These are phyloP conservation scores for Sebastes wilsoni DNA, from an alignment of 2,797 vertebrate genomes.

Conservation along the genomic window DNA sequence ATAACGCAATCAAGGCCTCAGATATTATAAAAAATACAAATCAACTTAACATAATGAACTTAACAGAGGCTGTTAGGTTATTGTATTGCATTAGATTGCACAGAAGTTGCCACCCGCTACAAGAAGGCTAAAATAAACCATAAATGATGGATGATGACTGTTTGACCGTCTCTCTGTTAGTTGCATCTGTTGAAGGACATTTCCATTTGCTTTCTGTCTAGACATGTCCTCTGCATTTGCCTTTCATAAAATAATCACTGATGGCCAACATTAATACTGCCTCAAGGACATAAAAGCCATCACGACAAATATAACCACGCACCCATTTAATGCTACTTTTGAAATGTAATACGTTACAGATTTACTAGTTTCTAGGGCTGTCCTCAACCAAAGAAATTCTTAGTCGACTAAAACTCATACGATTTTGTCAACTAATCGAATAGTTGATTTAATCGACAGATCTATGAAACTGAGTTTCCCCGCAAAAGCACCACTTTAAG, in stretches of 20 bases:
- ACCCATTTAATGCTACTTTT: background rate
- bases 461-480: too few species aligned
- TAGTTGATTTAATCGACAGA: too few species aligned
- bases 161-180: background rate
- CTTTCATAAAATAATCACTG: constrained; percentile 19
- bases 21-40: background rate
- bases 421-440: too few species aligned
- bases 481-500: too few species aligned
- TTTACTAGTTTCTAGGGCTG: too few species aligned
- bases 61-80: background rate
- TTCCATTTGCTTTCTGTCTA: constrained; percentile 41
- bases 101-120: background rate
- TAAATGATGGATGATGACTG: background rate
- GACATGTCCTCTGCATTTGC: constrained; percentile 53
- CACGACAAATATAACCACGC: background rate
- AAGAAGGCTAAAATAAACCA: background rate
- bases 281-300: background rate
- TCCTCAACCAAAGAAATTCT: too few species aligned
- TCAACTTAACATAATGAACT: background rate
- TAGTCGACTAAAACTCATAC: too few species aligned
- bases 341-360: background rate
- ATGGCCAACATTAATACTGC: constrained; percentile 7
- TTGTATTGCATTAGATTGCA: background rate
- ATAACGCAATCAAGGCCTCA: background rate
- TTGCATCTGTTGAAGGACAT: background rate